Evolutionary conservation across 1,140 invertebrate genomes (phyloP).

Genomic region (Agrypnia vestita): DNA sequence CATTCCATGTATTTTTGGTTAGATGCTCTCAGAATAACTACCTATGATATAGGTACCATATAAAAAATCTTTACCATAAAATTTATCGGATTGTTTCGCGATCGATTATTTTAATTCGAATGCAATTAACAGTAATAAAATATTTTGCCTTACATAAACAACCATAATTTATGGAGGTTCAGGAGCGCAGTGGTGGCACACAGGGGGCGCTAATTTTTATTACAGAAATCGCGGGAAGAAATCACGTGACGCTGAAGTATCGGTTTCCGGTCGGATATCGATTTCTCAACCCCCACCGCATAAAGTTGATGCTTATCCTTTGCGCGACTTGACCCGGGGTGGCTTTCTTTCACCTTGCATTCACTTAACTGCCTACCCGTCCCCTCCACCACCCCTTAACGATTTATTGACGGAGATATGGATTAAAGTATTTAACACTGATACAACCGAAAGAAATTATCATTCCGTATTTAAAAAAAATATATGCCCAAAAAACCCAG

Average conservation of each 20-base stretch:
- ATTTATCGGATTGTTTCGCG: too few relatives aligned
- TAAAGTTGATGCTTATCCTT: slow-evolving; percentile 38
- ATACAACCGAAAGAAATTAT: neutral
- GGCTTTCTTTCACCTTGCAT: slow-evolving; percentile 35
- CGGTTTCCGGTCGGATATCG: slow-evolving; percentile 33
- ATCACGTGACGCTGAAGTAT: slow-evolving; percentile 39
- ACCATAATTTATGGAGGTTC: neutral
- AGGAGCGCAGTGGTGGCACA: neutral
- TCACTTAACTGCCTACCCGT: slow-evolving; percentile 25
- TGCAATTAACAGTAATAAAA: too few relatives aligned
- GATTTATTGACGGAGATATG: slow-evolving; percentile 28
- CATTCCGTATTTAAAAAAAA: too few relatives aligned
- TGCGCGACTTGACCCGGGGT: slow-evolving; percentile 1
- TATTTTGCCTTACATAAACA: neutral
- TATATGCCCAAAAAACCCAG: too few relatives aligned
- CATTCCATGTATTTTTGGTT: too few relatives aligned
- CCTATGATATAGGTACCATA: too few relatives aligned
- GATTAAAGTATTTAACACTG: slow-evolving; percentile 24
- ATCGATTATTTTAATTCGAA: too few relatives aligned
- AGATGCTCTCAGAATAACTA: too few relatives aligned
- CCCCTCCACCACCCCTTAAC: neutral
- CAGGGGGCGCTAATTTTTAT: slow-evolving; percentile 34
- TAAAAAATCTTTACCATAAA: too few relatives aligned
- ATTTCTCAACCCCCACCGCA: slow-evolving; percentile 31
- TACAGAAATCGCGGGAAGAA: slow-evolving; percentile 12